Base-by-base conservation (phyloP, 92 coral and sea anemone species). In the Epizoanthus illoricatus region DNA sequence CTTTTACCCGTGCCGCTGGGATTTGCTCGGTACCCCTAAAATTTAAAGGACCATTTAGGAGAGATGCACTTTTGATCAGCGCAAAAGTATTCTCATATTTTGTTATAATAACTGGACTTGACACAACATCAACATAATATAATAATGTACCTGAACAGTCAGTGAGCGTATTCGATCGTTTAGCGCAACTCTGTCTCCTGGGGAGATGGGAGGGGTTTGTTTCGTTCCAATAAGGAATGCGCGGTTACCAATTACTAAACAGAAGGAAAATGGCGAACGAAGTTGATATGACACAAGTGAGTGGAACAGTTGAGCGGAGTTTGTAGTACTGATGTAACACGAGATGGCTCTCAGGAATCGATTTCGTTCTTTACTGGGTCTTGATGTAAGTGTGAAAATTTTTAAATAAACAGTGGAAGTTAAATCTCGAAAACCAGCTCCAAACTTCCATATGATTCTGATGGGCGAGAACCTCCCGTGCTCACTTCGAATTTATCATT, bases 351-450 rank as follows among this genome's bases (percentile, higher is more conserved):
- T 96, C 11, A 89, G 98, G 62, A 90, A 89, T 76, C 90, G 98
- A 73, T 88, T 96, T 78, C 92, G 98, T 9, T 91, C 97, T 45
- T 88, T 96, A 59, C 92, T 96, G 80, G 97, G 99, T 52, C 86
- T 93, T 54, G 98, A 93, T 83, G 99, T 96, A 82, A 86, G 99
- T 90, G 36, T 23, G 7, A 5, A 57, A 5, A 0, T n/a, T 33
- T 78, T 79, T 62, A 5, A 17, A 12, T 23, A 39, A 0, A 42
- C 54, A 55, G 61, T 61, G 17, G 42, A 2, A 42, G 17, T 33
- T 61, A 60, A 28, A 17, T 18, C 6, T 8, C 2, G 56, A 58
- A 75, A 33, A 20, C 23, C 24, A 1, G 24, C 49, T 33, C 70
- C 28, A 19, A 62, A n/a, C 65, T 61, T 12, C 55, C 63, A 42